phyloP scores from a whole-genome alignment of 2,113 vertebrate species.

The Coregonus clupeaformis region DNA sequence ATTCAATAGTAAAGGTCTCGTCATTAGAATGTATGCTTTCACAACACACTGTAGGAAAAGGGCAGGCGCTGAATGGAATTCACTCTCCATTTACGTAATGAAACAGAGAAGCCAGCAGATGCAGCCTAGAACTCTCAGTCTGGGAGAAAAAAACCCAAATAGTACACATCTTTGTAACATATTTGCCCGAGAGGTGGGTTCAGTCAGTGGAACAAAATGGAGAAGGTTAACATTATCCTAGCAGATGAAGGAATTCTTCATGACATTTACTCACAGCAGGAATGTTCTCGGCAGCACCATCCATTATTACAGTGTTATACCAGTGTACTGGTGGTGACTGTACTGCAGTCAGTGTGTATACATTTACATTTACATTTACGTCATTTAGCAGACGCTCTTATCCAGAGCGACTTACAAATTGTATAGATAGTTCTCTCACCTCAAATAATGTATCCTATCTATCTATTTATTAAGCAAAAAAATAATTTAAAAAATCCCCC shows the following conservation, averaged over 20 bases:
- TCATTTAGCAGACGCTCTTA: no score
- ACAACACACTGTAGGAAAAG: slow-evolving; percentile 69
- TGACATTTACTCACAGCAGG: slow-evolving; percentile 71
- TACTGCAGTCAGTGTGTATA: not conserved
- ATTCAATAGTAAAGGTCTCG: slow-evolving; percentile 86
- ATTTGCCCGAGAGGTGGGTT: slow-evolving; percentile 66
- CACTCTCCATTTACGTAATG: slow-evolving; percentile 73
- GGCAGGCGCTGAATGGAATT: slow-evolving; percentile 52
- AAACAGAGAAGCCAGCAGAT: slow-evolving; percentile 33
- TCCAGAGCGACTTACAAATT: no score
- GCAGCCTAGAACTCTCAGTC: not conserved
- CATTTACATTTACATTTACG: no score
- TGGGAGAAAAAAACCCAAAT: slow-evolving; percentile 3
- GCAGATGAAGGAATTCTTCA: slow-evolving; percentile 55
- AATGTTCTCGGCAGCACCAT: slow-evolving; percentile 58
- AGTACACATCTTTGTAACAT: slow-evolving; percentile 63
- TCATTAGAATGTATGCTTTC: slow-evolving; percentile 98
- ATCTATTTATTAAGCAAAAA: not conserved
- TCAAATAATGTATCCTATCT: no score
- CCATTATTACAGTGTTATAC: slow-evolving; percentile 46
- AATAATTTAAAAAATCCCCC: no score
- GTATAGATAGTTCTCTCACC: not conserved
- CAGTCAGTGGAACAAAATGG: slow-evolving; percentile 75
- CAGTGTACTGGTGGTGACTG: slow-evolving; percentile 20
- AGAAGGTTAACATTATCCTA: slow-evolving; percentile 71